Evolutionary conservation across 2,888 invertebrate genomes (phyloP).

Genomic region (Monoplex corrugatus): DNA sequence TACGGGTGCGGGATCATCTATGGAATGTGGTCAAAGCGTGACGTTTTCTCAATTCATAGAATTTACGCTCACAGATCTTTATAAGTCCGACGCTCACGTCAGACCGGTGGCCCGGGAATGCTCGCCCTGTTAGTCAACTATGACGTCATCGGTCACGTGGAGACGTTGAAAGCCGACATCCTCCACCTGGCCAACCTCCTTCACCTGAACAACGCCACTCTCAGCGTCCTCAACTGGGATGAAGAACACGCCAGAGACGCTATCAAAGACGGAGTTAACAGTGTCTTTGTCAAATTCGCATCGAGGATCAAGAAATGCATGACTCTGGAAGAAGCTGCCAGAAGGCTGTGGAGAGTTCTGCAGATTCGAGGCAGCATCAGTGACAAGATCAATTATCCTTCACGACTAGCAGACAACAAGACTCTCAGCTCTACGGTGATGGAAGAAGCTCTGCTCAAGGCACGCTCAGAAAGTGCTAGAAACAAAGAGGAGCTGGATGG

Average conservation of each 20-base stretch:
- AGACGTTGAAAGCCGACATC: constrained; percentile 1
- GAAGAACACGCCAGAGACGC: constrained; percentile 31
- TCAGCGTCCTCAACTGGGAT: neutral
- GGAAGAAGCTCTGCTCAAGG: neutral
- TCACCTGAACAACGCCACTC: neutral
- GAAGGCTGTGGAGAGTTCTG: constrained; percentile 29
- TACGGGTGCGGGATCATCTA: too few species aligned
- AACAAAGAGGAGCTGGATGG: neutral
- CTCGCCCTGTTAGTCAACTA: constrained; percentile 48
- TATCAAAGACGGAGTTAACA: constrained; percentile 33
- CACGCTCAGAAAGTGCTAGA: neutral
- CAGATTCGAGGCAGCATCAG: constrained; percentile 43
- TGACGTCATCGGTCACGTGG: constrained; percentile 48
- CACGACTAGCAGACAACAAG: neutral
- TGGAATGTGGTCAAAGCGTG: constrained; percentile 43
- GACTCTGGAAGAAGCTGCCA: constrained; percentile 6
- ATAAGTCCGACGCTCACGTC: constrained; percentile 32
- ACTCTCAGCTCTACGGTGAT: neutral
- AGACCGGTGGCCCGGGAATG: constrained; percentile 34
- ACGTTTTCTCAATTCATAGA: constrained; percentile 35
- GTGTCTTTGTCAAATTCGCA: neutral
- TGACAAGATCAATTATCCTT: neutral
- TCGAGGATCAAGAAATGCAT: constrained; percentile 8
- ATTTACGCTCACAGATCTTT: constrained; percentile 9
- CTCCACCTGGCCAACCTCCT: constrained; percentile 21